Evolutionary conservation across 2,113 vertebrate species (phyloP), one percentile per base, ranked within the genome.

Genomic region (Ceyx cyanopectus): DNA sequence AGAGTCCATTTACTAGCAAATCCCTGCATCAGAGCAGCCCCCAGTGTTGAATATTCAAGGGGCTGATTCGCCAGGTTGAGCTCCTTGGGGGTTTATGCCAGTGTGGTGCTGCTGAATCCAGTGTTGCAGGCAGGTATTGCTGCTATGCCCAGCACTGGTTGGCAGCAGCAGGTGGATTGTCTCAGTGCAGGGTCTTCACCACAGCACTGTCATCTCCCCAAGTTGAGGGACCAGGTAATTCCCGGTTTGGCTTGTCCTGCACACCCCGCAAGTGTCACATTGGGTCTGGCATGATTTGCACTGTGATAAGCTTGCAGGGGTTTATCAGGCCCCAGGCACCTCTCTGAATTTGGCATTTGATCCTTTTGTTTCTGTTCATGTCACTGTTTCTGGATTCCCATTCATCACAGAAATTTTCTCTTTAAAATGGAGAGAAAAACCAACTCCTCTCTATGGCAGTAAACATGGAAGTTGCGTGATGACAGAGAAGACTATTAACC

Each of bases 181-280:
- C 74, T 51, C 51, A 4, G 1, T 1, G 24, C 12, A 3, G 58
- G 30, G 53, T 16, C 65, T 56, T 30, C 23, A 5, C 14, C 1
- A 0, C 1, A 1, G 37, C 0, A 1, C 53, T 19, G 68, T 65
- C 26, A 9, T 10, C 51, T 21, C 4, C 9, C 12, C 3, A 0
- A 0, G 20, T 12, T 10, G 10, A 48, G 54, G 51, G 10, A 29
- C 58, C 24, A 4, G 41, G 20, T 41, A 12, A 16, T 10, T 41
- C 41, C 1, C 10, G 12, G 4, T 21, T 12, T 17, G 60, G 72
- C 51, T 46, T 17, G 34, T 43, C 27, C 60, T 60, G 5, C 2
- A 0, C n/a, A 20, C 4, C 3, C 0, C 0, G 41, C 1, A 2
- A 67, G 15, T 3, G 19, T 8, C 7, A 5, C 20, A 1, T 12